Evolutionary conservation across 2,797 vertebrate genomes (phyloP).

Genomic region (Pseudomugil tenellus): DNA sequence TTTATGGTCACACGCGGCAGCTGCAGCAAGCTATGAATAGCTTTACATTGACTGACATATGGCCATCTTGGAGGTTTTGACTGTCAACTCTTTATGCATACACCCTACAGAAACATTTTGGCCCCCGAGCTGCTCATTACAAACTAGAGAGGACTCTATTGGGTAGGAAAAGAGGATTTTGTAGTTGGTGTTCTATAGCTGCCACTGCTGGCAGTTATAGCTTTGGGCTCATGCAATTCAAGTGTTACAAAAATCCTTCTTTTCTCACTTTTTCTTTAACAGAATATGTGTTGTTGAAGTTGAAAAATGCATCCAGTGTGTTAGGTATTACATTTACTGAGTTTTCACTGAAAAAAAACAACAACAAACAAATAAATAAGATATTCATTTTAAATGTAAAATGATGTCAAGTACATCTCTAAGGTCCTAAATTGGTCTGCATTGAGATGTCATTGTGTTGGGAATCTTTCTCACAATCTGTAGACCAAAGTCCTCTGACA

Average conservation of each 20-base stretch:
- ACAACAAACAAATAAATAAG: neutral
- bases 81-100: neutral
- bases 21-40: slow-evolving; percentile 1
- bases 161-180: neutral
- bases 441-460: neutral
- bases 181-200: slow-evolving; percentile 4
- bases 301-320: slow-evolving; percentile 6
- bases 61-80: neutral
- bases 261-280: slow-evolving; percentile 6
- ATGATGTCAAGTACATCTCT: neutral
- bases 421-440: neutral
- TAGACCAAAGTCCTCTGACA: neutral
- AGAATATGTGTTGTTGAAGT: neutral
- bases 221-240: slow-evolving; percentile 17
- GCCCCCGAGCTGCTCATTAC: neutral
- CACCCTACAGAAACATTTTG: neutral
- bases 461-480: neutral
- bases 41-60: slow-evolving; percentile 12
- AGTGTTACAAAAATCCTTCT: neutral
- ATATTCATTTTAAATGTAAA: slow-evolving; percentile 19
- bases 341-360: slow-evolving; percentile 2
- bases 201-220: slow-evolving; percentile 2
- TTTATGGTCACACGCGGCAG: slow-evolving; percentile 1
- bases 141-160: slow-evolving; percentile 1
- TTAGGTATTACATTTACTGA: slow-evolving; percentile 14